Percentiles rank a stretch among this genome's conserved stretches.
Conservation (phyloP, 37 sponge, comb jelly and placozoan genomes). For the Haliclona indistincta region DNA sequence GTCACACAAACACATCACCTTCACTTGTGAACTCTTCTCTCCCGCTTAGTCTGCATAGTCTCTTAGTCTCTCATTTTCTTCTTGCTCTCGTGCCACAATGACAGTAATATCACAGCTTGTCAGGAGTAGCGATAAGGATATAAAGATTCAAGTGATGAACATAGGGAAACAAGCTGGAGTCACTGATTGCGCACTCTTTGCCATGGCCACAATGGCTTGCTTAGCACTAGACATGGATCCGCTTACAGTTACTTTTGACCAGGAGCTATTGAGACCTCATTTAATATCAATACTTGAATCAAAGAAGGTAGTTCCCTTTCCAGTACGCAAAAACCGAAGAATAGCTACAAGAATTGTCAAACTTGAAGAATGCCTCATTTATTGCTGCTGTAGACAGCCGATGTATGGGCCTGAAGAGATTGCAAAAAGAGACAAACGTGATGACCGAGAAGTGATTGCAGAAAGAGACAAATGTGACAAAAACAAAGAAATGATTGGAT, state of each 20-base stretch:
- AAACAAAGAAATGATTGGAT: too few relatives aligned
- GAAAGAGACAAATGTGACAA: too few relatives aligned
- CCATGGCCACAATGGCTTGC: conserved; percentile 18
- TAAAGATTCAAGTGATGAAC: conserved; percentile 24
- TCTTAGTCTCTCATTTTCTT: too few relatives aligned
- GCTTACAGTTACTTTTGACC: conserved; percentile 2
- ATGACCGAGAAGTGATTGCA: too few relatives aligned
- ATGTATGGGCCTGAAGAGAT: too few relatives aligned
- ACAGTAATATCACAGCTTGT: conserved; percentile 19
- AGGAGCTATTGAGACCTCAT: not conserved
- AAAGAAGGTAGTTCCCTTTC: conserved; percentile 1
- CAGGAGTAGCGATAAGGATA: not conserved
- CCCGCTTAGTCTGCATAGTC: too few relatives aligned
- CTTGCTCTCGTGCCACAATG: conserved; percentile 5
- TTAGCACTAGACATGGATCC: conserved; percentile 23
- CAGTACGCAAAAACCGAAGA: conserved; percentile 21
- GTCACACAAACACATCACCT: too few relatives aligned
- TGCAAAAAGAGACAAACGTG: too few relatives aligned
- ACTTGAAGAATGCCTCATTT: conserved; percentile 8
- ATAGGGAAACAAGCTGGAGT: conserved; percentile 24
- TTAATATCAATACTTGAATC: conserved; percentile 7
- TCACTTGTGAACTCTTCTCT: too few relatives aligned
- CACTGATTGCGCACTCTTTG: conserved; percentile 32
- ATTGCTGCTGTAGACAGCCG: conserved; percentile 50
- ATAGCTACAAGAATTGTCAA: conserved; percentile 18